phyloP scores from a whole-genome alignment of 2,888 invertebrate genomes.

The Nephrocerus scutellatus region DNA sequence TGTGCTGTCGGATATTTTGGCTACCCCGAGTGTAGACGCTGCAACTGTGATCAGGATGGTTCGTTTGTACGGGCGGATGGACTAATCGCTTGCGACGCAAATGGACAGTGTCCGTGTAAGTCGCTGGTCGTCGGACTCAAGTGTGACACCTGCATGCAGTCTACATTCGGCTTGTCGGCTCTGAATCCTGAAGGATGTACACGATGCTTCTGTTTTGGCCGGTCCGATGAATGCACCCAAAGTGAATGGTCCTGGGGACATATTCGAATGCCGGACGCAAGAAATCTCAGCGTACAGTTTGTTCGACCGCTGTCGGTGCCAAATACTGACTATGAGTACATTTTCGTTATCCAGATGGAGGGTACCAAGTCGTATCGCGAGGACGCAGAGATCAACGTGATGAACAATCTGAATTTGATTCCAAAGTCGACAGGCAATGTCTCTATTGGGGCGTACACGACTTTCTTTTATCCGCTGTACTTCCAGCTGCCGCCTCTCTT shows the following conservation, averaged over 20 bases:
- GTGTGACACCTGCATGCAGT: conserved; percentile 75
- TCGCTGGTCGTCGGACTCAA: conserved; percentile 76
- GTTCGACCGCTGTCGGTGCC: conserved; percentile 34
- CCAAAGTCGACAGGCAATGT: conserved; percentile 52
- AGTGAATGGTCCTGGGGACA: conserved; percentile 78
- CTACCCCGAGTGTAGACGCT: conserved; percentile 78
- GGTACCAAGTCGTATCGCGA: conserved; percentile 42
- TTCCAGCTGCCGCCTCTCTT: conserved; percentile 65
- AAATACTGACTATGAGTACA: conserved; percentile 42
- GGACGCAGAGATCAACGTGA: conserved; percentile 49
- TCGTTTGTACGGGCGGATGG: conserved; percentile 54
- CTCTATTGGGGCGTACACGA: conserved; percentile 43
- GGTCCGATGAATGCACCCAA: conserved; percentile 72
- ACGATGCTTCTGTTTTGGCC: conserved; percentile 92
- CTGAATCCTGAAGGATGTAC: conserved; percentile 84
- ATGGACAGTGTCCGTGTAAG: conserved; percentile 86
- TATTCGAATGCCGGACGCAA: conserved; percentile 56
- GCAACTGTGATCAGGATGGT: conserved; percentile 74
- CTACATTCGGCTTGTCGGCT: conserved; percentile 76
- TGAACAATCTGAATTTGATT: conserved; percentile 57
- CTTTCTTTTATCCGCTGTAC: conserved; percentile 44
- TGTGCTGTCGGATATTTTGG: conserved; percentile 85
- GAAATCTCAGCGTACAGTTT: conserved; percentile 49
- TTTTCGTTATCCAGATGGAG: conserved; percentile 45
- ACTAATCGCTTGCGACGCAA: conserved; percentile 63